These are phyloP conservation scores for Isaurus tuberculatus DNA, from an alignment of 92 coral and sea anemone species.

Conservation along the genomic window DNA sequence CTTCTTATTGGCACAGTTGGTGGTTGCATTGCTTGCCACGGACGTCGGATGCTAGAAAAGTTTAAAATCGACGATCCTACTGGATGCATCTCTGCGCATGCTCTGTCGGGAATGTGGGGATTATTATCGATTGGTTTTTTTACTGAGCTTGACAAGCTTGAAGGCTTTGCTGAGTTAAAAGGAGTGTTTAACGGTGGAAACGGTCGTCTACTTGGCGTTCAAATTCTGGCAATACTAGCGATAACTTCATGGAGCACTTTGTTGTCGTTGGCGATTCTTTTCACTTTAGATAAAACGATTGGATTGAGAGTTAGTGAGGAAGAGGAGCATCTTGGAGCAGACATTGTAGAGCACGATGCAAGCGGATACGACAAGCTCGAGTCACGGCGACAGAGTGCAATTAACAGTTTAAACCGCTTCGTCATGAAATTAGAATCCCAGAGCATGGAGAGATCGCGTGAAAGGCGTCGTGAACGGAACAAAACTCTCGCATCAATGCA, in stretches of 20 bases:
- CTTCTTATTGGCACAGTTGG: conserved; percentile 80
- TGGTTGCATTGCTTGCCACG: conserved; percentile 74
- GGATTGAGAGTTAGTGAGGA: conserved; percentile 78
- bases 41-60: conserved; percentile 63
- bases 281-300: conserved; percentile 61
- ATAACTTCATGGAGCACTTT: conserved; percentile 76
- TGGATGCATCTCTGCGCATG: conserved; percentile 82
- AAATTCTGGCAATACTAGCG: conserved; percentile 63
- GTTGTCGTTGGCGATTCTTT: conserved; percentile 56
- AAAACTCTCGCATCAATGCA: background rate
- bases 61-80: conserved; percentile 87
- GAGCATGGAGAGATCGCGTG: conserved; percentile 40
- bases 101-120: conserved; percentile 86
- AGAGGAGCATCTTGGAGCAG: conserved; percentile 81
- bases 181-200: conserved; percentile 80
- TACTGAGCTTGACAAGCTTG: conserved; percentile 72
- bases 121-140: conserved; percentile 78
- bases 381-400: conserved; percentile 16
- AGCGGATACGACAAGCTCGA: conserved; percentile 43
- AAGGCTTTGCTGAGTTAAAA: conserved; percentile 55
- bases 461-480: conserved; percentile 12
- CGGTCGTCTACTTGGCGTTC: conserved; percentile 76
- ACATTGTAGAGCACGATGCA: conserved; percentile 79
- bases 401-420: conserved; percentile 16
- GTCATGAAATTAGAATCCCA: conserved; percentile 34